Evolutionary conservation across 2,797 vertebrate species (phyloP), one percentile per base, ranked within the genome.

Genomic region (Tinamus major): DNA sequence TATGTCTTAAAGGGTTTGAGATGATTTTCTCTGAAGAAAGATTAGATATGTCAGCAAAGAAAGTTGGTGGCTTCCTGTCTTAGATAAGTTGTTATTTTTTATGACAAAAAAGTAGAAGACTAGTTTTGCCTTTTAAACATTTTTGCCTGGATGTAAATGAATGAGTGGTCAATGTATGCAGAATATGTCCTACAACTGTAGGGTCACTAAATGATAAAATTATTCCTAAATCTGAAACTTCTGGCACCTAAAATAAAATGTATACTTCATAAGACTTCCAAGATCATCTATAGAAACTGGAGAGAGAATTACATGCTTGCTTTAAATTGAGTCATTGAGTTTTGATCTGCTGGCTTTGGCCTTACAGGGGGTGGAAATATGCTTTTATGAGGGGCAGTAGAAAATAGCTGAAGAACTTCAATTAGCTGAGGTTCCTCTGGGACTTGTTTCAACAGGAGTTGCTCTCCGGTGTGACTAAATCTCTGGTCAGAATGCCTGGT

Each of bases 401-500:
- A 72, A 86, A 79, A 51, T 59, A 76, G 7, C 20, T 46, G 51
- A n/a, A 46, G 44, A 79, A 37, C 88, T 79, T 35, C 69, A 29
- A 82, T 90, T 59, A 70, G n/a, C 63, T 49, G 5, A 46, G 67
- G 41, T 85, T 41, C 7, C 86, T 69, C 12, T 92, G 79, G 10
- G 86, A 4, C 80, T 86, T 90, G 74, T 92, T 81, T n/a, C 72
- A 67, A 31, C 59, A 76, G 20, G 67, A 24, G 88, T 90, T 84
- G n/a, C 6, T 42, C 26, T 51, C 37, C 79, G n/a, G 42, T 49
- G 19, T 67, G 70, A 64, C 11, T 58, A 29, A 94, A 63, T 33
- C 79, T 19, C 55, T 58, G 23, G 26, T 79, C 33, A 55, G 70
- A 80, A 65, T 76, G 41, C 71, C 70, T 88, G 41, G n/a, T 21